phyloP scores from a whole-genome alignment of 2,888 invertebrate species.

The Sicus ferrugineus region DNA sequence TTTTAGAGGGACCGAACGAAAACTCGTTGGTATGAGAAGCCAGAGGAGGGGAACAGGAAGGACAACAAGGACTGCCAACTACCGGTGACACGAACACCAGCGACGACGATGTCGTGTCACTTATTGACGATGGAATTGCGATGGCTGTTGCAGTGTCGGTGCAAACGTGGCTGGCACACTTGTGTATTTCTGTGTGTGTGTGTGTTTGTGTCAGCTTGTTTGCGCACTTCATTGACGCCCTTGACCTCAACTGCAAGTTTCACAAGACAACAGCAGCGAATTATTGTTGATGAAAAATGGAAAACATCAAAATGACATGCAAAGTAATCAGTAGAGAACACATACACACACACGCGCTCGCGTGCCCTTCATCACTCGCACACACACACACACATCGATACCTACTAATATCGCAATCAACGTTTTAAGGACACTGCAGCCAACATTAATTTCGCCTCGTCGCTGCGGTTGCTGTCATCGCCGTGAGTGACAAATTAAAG shows the following conservation, averaged over 20 bases:
- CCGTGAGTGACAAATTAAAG: neutral
- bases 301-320: constrained; percentile 25
- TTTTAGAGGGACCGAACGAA: neutral
- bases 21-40: neutral
- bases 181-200: constrained; percentile 31
- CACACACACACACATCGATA: neutral
- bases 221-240: constrained; percentile 36
- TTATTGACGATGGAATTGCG: neutral
- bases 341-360: constrained; percentile 6
- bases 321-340: constrained; percentile 22
- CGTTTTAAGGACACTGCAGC: constrained; percentile 24
- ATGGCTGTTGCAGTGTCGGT: neutral
- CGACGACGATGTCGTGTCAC: constrained; percentile 19
- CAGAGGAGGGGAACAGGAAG: neutral
- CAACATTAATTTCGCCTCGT: constrained; percentile 8
- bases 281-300: neutral
- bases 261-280: constrained; percentile 13
- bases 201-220: constrained; percentile 28
- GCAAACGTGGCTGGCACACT: constrained; percentile 1
- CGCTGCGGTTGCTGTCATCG: neutral
- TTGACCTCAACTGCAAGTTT: constrained; percentile 40
- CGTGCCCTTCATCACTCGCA: neutral
- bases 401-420: neutral
- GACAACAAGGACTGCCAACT: constrained; percentile 8
- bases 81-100: constrained; percentile 8